Evolutionary conservation across 1,140 invertebrate species (phyloP).

Genomic region (Drosophila tropicalis): DNA sequence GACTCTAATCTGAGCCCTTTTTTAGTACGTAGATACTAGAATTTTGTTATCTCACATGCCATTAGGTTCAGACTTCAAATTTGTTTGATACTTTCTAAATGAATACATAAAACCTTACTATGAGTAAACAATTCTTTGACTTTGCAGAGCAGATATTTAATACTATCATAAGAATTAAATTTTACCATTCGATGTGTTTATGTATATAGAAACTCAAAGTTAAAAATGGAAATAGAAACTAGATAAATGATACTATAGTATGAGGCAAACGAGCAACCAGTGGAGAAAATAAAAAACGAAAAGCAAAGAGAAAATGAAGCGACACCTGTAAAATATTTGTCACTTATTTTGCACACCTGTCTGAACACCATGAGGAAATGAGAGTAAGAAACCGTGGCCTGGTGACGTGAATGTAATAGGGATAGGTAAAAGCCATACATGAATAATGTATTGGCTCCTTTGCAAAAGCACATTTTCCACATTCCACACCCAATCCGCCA

Average conservation of each 20-base stretch:
- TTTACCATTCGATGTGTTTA: too few species aligned
- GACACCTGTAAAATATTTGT: constrained; percentile 69
- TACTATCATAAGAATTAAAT: too few species aligned
- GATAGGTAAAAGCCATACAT: constrained; percentile 43
- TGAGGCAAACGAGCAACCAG: not conserved
- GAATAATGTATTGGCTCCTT: constrained; percentile 63
- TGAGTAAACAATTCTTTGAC: too few species aligned
- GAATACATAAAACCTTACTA: too few species aligned
- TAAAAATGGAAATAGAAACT: not conserved
- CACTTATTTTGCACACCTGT: constrained; percentile 77
- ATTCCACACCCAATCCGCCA: constrained; percentile 14
- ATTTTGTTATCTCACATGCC: too few species aligned
- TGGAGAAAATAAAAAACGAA: not conserved
- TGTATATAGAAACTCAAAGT: not conserved
- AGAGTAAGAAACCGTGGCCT: not conserved
- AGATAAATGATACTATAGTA: not conserved
- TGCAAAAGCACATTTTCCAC: constrained; percentile 25
- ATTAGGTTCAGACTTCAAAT: too few species aligned
- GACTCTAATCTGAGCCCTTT: too few species aligned
- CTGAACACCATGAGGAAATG: constrained; percentile 41
- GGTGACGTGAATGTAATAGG: not conserved
- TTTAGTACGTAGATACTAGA: too few species aligned
- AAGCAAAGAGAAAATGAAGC: constrained; percentile 38
- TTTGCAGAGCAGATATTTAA: too few species aligned
- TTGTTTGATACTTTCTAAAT: too few species aligned